Conservation (phyloP, 2,113 vertebrate genomes). For the Phainopepla nitens region DNA sequence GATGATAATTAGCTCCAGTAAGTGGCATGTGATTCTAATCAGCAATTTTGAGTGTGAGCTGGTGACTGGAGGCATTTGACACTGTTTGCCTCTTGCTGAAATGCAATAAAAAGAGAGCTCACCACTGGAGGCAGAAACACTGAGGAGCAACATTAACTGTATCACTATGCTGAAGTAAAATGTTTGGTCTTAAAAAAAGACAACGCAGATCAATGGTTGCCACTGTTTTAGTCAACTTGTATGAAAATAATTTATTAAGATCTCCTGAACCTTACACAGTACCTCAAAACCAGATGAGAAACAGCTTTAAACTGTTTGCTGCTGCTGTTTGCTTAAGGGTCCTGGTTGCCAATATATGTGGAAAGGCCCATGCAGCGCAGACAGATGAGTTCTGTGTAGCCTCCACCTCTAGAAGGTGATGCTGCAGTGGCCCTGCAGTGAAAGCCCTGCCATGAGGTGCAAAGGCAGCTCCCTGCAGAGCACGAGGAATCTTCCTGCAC, state of each 20-base stretch:
- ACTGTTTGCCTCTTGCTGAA: background rate
- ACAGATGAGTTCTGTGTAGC: accelerated
- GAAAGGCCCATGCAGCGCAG: background rate
- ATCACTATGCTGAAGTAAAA: background rate
- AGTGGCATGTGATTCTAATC: background rate
- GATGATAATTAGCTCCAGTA: background rate
- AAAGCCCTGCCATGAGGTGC: background rate
- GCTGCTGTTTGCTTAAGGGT: background rate
- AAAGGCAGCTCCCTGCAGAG: background rate
- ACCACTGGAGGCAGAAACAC: background rate
- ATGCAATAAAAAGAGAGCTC: background rate
- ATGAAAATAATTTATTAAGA: background rate
- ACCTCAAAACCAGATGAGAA: background rate
- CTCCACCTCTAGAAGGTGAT: background rate
- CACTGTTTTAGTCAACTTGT: background rate
- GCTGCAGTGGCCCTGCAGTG: background rate
- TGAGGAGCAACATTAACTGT: background rate
- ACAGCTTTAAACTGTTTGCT: background rate
- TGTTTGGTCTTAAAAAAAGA: background rate
- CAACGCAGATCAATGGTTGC: background rate
- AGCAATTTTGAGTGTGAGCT: background rate
- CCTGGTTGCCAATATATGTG: accelerated
- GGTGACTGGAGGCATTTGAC: background rate
- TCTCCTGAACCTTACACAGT: background rate
- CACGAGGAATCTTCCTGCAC: accelerated